Percentiles rank a stretch among this genome's conserved stretches.
These are phyloP conservation scores for Cavia aperea DNA, from an alignment of 2,113 vertebrate genomes.

Conservation along the genomic window DNA sequence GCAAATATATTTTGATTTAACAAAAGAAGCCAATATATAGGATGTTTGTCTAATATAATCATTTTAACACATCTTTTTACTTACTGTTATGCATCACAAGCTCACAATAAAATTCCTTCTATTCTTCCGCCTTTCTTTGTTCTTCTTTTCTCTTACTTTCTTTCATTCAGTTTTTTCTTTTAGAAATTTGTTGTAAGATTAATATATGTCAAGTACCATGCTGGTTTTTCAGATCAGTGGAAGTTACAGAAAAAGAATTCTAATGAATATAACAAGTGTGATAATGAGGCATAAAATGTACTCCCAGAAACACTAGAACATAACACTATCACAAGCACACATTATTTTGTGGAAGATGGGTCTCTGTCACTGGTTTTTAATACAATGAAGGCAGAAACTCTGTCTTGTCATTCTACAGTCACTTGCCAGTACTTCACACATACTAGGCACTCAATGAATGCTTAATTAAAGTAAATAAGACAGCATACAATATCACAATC, in stretches of 20 bases:
- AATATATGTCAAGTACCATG: background rate
- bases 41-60: background rate
- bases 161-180: background rate
- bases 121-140: background rate
- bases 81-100: background rate
- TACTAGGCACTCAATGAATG: background rate
- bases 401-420: background rate
- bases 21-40: background rate
- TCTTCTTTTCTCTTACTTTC: background rate
- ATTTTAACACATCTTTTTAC: conserved; percentile 5
- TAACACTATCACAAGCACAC: background rate
- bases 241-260: conserved; percentile 22
- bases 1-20: conserved; percentile 37
- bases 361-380: background rate
- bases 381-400: background rate
- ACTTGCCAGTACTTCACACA: background rate
- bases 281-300: background rate
- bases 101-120: background rate
- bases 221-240: background rate
- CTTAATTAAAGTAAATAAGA: background rate
- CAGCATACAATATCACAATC: background rate
- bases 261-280: background rate
- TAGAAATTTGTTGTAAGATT: background rate
- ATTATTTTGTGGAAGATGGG: background rate
- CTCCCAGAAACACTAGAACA: background rate